Conservation (phyloP, 2,797 vertebrate species). For the Balearica regulorum region DNA sequence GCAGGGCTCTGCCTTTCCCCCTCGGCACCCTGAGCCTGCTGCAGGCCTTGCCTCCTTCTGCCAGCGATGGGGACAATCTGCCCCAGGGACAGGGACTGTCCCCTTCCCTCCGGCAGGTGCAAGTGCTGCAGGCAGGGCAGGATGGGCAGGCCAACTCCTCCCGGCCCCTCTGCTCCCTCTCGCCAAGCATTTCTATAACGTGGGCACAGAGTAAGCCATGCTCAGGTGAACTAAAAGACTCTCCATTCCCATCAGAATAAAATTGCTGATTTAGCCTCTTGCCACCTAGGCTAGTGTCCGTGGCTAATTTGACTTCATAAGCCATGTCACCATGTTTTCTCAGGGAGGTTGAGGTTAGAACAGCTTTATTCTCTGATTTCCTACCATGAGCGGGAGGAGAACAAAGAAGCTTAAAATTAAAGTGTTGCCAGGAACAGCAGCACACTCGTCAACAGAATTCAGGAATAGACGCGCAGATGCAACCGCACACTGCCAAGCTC, state of each 20-base stretch:
- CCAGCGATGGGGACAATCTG: neutral
- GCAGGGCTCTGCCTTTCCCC: neutral
- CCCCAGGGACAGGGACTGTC: neutral
- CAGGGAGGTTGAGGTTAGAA: neutral
- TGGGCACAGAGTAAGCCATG: neutral
- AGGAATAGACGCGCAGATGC: neutral
- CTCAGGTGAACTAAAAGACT: neutral
- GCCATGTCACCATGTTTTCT: neutral
- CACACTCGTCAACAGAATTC: neutral
- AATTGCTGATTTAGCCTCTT: neutral
- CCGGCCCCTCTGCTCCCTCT: neutral
- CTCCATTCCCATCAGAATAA: neutral
- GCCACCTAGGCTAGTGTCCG: neutral
- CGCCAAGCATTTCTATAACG: neutral
- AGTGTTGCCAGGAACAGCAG: neutral
- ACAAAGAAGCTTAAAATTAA: neutral
- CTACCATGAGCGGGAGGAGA: neutral
- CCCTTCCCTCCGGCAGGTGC: no score
- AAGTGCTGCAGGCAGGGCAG: neutral
- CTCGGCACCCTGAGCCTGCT: neutral
- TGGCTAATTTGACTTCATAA: neutral
- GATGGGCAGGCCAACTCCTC: neutral
- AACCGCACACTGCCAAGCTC: neutral
- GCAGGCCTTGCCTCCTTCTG: neutral
- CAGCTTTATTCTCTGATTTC: neutral